A percentile compares a stretch with the other conserved stretches of the same genome.
These are phyloP conservation scores for Andricus curvator DNA, from an alignment of 2,888 invertebrate species.

Conservation along the genomic window DNA sequence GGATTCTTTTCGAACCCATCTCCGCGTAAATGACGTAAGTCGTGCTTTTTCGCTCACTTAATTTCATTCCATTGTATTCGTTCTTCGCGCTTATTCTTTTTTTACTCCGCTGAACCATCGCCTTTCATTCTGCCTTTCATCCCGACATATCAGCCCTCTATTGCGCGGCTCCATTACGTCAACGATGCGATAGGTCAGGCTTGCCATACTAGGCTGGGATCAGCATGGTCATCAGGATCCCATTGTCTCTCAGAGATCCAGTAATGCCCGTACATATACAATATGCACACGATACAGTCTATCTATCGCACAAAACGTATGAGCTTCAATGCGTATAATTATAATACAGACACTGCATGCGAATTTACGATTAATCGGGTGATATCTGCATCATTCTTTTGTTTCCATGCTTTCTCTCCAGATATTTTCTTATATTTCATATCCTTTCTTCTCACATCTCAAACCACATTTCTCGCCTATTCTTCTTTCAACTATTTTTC, in stretches of 20 bases:
- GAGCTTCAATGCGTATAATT: conserved; percentile 23
- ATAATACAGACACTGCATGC: conserved; percentile 31
- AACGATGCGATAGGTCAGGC: conserved; percentile 39
- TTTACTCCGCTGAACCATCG: conserved; percentile 26
- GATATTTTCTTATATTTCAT: background rate
- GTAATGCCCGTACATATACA: conserved; percentile 36
- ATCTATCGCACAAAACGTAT: conserved; percentile 2
- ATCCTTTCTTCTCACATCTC: no score
- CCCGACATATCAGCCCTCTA: conserved; percentile 27
- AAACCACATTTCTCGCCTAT: no score
- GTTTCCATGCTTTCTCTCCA: background rate
- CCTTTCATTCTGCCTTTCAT: conserved; percentile 37
- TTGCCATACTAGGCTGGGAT: conserved; percentile 37
- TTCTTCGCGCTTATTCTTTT: conserved; percentile 12
- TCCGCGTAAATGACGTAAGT: background rate
- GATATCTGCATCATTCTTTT: conserved; percentile 15
- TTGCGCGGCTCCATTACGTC: conserved; percentile 36
- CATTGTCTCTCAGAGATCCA: conserved; percentile 35
- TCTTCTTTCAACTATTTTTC: no score
- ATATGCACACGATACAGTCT: conserved; percentile 13
- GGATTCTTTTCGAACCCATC: conserved; percentile 11
- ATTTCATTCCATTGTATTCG: conserved; percentile 34
- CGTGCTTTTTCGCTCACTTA: conserved; percentile 12
- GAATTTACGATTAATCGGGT: conserved; percentile 19
- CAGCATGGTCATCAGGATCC: conserved; percentile 37